Conservation (phyloP, 2,797 vertebrate genomes). For the Anomalospiza imberbis region DNA sequence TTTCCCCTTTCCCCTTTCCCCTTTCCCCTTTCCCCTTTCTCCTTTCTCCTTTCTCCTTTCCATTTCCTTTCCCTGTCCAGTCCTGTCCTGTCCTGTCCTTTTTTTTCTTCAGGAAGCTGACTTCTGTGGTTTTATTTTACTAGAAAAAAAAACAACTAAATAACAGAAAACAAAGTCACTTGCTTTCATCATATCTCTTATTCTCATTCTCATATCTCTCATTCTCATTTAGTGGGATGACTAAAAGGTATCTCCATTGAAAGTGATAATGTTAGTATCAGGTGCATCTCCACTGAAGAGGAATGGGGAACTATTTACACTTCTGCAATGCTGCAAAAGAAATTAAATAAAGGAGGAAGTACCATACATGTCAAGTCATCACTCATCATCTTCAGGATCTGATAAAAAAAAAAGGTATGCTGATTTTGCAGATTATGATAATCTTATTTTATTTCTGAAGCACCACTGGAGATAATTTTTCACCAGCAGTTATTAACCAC, state of each 20-base stretch:
- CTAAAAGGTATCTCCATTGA: background rate
- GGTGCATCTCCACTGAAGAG: background rate
- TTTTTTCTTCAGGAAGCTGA: background rate
- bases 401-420: background rate
- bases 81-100: too few species aligned
- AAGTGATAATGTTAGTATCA: background rate
- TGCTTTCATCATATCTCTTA: background rate
- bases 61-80: too few species aligned
- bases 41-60: too few species aligned
- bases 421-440: background rate
- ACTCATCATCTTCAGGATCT: background rate
- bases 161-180: background rate
- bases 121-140: background rate
- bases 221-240: too few species aligned
- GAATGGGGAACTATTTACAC: background rate
- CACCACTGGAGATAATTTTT: background rate
- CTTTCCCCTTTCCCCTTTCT: too few species aligned
- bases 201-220: too few species aligned
- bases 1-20: too few species aligned
- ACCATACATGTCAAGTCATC: background rate
- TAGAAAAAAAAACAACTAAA: background rate
- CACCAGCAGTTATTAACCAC: background rate
- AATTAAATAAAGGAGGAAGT: background rate
- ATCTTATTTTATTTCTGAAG: background rate
- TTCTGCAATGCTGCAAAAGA: background rate